phyloP scores from a whole-genome alignment of 2,888 invertebrate genomes.

The Calameuta pallipes region DNA sequence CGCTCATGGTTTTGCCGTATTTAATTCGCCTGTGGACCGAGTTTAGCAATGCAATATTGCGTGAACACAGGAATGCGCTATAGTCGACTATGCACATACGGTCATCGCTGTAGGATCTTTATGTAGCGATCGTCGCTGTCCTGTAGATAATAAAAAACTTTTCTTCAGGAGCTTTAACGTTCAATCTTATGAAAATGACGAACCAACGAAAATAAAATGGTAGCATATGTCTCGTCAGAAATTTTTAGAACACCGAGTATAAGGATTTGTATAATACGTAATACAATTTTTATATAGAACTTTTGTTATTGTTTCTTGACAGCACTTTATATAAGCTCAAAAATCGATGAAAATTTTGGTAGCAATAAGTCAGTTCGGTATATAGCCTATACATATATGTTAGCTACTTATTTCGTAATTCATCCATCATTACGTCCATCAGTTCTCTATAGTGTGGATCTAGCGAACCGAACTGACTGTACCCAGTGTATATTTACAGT shows the following conservation, averaged over 20 bases:
- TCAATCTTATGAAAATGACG: neutral
- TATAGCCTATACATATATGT: neutral
- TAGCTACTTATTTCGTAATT: neutral
- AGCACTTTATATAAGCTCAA: neutral
- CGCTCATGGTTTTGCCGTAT: neutral
- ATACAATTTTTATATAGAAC: neutral
- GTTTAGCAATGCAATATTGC: neutral
- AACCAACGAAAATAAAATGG: neutral
- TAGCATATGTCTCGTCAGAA: neutral
- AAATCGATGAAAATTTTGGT: neutral
- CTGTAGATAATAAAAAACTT: neutral
- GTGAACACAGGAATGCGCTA: neutral
- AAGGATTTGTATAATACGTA: neutral
- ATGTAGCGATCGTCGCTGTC: neutral
- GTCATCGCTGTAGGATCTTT: neutral
- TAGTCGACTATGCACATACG: neutral
- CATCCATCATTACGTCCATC: neutral
- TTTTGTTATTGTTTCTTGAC: neutral
- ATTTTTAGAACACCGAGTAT: neutral
- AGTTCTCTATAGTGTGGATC: constrained; percentile 23
- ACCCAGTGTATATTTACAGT: constrained; percentile 58
- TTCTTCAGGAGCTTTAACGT: neutral
- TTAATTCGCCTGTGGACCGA: neutral
- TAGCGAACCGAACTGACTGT: constrained; percentile 30
- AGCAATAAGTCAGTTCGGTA: neutral